Evolutionary conservation across 1,140 invertebrate species (phyloP).

Genomic region (Aradophagus sp.): DNA sequence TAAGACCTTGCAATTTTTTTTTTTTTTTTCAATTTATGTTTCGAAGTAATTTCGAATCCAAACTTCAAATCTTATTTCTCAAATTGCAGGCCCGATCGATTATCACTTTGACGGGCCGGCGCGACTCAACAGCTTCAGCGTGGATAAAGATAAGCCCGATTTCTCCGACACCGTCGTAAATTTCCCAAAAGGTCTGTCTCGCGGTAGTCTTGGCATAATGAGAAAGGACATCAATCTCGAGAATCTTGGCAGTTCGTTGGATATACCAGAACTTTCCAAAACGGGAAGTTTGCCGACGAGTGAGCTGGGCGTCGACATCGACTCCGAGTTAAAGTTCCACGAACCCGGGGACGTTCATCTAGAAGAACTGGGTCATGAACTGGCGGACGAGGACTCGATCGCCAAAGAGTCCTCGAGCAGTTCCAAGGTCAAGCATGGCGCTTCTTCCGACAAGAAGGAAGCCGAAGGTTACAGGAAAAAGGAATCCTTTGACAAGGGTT

Average conservation of each 20-base stretch:
- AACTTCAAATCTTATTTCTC: too few relatives aligned
- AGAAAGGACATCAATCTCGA: conserved; percentile 38
- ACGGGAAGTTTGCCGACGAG: conserved; percentile 14
- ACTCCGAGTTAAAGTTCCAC: conserved; percentile 18
- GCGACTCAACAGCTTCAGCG: conserved; percentile 13
- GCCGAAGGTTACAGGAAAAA: conserved; percentile 74
- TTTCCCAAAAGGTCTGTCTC: conserved; percentile 43
- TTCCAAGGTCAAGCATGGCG: conserved; percentile 38
- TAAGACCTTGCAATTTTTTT: background rate
- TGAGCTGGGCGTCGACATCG: conserved; percentile 1
- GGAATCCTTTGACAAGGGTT: conserved; percentile 76
- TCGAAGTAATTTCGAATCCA: too few relatives aligned
- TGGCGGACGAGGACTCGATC: conserved; percentile 18
- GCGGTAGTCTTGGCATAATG: conserved; percentile 27
- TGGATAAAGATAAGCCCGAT: conserved; percentile 21
- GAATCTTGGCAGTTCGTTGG: conserved; percentile 24
- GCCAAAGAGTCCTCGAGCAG: conserved; percentile 36
- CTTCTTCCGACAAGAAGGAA: conserved; percentile 65
- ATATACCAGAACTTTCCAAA: conserved; percentile 16
- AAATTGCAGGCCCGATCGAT: conserved; percentile 28
- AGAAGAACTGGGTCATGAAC: conserved; percentile 32
- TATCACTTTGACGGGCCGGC: conserved; percentile 24
- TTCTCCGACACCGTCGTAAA: conserved; percentile 41
- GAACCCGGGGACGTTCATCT: conserved; percentile 24
- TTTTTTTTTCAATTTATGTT: background rate